Evolutionary conservation across 2,888 invertebrate genomes (phyloP).

Genomic region (Peribatodes rhomboidaria): DNA sequence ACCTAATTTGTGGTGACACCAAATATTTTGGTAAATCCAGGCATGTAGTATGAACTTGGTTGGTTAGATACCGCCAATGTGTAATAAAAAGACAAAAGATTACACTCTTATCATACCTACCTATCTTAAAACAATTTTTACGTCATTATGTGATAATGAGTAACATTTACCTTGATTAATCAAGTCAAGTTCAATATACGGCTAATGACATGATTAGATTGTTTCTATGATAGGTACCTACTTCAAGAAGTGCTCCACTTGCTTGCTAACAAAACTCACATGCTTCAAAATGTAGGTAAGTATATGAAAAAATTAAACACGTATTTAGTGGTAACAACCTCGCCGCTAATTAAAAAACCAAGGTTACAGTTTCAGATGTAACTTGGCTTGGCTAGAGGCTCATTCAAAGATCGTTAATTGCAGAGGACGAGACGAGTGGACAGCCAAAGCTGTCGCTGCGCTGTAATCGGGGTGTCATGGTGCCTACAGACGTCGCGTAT

Average conservation of each 20-base stretch:
- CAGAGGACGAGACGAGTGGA: conserved; percentile 4
- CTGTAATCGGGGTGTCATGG: conserved; percentile 25
- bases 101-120: conserved; percentile 35
- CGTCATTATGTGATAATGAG: conserved; percentile 60
- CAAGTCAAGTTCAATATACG: conserved; percentile 63
- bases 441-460: background rate
- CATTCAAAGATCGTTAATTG: conserved; percentile 11
- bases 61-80: background rate
- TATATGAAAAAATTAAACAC: background rate
- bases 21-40: background rate
- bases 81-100: conserved; percentile 42
- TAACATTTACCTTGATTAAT: conserved; percentile 55
- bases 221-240: background rate
- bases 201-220: conserved; percentile 13
- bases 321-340: conserved; percentile 46
- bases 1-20: too few species aligned
- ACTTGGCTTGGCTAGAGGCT: conserved; percentile 6
- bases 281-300: background rate
- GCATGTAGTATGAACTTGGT: background rate
- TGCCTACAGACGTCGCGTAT: conserved; percentile 43
- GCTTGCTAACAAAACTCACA: background rate
- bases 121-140: conserved; percentile 25
- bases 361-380: conserved; percentile 50
- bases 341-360: conserved; percentile 52
- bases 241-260: background rate